phyloP scores from a whole-genome alignment of 2,888 invertebrate species.

The Baronia brevicornis region DNA sequence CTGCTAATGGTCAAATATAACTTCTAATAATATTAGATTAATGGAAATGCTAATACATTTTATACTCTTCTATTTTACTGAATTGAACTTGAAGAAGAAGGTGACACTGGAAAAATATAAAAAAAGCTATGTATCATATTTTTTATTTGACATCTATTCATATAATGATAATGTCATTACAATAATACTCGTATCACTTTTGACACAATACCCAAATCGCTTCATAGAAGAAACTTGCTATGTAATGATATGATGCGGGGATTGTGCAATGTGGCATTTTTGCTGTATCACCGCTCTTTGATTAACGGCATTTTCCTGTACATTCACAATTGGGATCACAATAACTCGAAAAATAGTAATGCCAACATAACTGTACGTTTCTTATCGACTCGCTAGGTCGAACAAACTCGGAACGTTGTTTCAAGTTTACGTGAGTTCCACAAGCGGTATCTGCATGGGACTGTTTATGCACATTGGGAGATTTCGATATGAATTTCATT shows the following conservation, averaged over 20 bases:
- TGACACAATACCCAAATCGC: slow-evolving; percentile 10
- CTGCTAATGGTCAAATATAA: too few species aligned
- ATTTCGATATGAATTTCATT: slow-evolving; percentile 32
- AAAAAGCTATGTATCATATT: too few species aligned
- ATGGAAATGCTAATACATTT: too few species aligned
- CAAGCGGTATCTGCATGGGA: slow-evolving; percentile 32
- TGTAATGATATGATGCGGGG: slow-evolving; percentile 19
- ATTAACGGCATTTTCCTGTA: slow-evolving; percentile 30
- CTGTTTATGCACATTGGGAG: too few species aligned
- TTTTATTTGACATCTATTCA: too few species aligned
- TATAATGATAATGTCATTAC: too few species aligned
- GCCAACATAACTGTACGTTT: slow-evolving; percentile 23
- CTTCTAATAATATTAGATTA: too few species aligned
- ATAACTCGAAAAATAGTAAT: slow-evolving; percentile 23
- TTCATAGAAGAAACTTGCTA: slow-evolving; percentile 12
- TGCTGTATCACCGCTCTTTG: slow-evolving; percentile 27
- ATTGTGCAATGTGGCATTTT: slow-evolving; percentile 18
- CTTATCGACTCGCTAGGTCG: slow-evolving; percentile 15
- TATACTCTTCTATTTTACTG: too few species aligned
- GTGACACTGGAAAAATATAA: too few species aligned
- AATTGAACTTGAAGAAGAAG: too few species aligned
- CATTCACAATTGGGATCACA: slow-evolving; percentile 21
- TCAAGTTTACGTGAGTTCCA: slow-evolving; percentile 10
- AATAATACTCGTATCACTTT: too few species aligned
- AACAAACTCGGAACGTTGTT: slow-evolving; percentile 2